Evolutionary conservation across 2,797 vertebrate genomes (phyloP).

Genomic region (Acanthurus lineatus): DNA sequence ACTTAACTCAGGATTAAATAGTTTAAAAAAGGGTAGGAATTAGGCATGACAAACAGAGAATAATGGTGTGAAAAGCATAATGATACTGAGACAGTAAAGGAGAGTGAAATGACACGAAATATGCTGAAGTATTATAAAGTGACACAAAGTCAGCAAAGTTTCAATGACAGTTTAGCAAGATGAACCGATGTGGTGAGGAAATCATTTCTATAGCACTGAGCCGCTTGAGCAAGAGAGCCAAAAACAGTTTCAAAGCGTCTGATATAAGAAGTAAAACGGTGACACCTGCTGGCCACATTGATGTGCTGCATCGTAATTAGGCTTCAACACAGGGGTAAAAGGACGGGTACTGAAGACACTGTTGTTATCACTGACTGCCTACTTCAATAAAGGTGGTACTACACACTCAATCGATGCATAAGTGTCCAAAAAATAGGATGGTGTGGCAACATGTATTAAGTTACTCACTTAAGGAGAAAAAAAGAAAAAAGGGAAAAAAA

Average conservation of each 20-base stretch:
- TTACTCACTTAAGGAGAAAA: too few species aligned
- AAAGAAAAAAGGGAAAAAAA: too few species aligned
- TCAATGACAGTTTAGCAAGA: neutral
- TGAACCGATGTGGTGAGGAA: neutral
- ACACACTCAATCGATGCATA: too few species aligned
- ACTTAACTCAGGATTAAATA: neutral
- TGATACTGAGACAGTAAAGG: neutral
- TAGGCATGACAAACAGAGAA: neutral
- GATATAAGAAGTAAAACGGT: neutral
- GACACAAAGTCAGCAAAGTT: neutral
- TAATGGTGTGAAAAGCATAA: neutral
- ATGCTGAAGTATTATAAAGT: neutral
- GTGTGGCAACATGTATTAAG: too few species aligned
- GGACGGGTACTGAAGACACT: neutral
- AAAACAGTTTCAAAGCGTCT: neutral
- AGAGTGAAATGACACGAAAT: neutral
- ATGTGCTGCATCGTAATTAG: neutral
- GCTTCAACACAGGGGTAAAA: too few species aligned
- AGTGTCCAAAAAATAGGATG: too few species aligned
- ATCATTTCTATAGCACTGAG: neutral
- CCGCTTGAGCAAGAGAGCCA: neutral
- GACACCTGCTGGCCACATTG: conserved; percentile 37
- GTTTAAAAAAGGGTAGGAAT: neutral
- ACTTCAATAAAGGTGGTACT: too few species aligned
- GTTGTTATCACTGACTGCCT: neutral